Evolutionary conservation across 2,797 vertebrate genomes (phyloP).

Genomic region (Anomalospiza imberbis): DNA sequence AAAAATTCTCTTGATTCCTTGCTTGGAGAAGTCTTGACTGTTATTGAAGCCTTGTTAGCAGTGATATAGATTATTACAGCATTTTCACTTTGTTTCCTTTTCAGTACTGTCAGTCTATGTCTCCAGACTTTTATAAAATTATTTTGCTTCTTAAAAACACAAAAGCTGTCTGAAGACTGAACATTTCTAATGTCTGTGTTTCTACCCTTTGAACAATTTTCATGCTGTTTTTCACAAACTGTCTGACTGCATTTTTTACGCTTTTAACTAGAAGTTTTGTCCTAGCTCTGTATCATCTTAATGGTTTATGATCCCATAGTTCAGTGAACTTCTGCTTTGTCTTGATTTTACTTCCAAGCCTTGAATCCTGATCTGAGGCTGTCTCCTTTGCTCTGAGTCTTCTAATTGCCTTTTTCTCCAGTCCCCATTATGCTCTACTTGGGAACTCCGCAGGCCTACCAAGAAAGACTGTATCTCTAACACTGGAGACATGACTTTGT

Average conservation of each 20-base stretch:
- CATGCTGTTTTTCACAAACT: constrained; percentile 9
- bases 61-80: background rate
- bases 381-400: background rate
- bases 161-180: constrained; percentile 12
- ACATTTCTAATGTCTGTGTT: background rate
- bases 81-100: background rate
- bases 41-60: background rate
- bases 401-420: constrained; percentile 10
- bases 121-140: background rate
- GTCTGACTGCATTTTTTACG: background rate
- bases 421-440: background rate
- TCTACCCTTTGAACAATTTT: constrained; percentile 19
- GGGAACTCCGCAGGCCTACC: background rate
- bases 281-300: background rate
- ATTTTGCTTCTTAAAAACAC: constrained; percentile 12
- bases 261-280: constrained; percentile 21
- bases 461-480: background rate
- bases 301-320: constrained; percentile 14
- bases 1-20: background rate
- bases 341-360: constrained; percentile 31
- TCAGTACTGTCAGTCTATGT: background rate
- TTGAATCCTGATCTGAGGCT: constrained; percentile 16
- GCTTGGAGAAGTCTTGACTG: background rate
- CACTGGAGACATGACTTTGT: background rate
- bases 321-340: constrained; percentile 29